These are phyloP conservation scores for Trachelus iudaicus DNA, from an alignment of 2,888 invertebrate genomes.

Conservation along the genomic window DNA sequence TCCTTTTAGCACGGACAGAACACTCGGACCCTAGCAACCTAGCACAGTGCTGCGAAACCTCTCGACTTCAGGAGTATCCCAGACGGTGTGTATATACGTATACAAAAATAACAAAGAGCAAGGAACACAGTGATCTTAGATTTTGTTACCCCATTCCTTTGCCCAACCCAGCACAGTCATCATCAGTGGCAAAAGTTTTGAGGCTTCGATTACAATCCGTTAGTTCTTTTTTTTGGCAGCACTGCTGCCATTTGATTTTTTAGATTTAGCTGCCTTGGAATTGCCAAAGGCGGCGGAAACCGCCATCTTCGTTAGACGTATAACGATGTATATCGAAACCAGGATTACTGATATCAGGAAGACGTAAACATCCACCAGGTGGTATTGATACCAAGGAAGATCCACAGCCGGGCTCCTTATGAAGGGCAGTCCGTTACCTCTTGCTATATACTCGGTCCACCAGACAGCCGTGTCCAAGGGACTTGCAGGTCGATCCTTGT, in stretches of 20 bases:
- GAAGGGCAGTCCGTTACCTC: constrained; percentile 34
- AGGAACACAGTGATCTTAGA: constrained; percentile 15
- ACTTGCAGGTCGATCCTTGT: constrained; percentile 32
- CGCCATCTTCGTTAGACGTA: not conserved
- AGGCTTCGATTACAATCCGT: no score
- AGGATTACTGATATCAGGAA: constrained; percentile 10
- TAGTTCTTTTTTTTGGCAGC: no score
- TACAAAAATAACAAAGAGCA: constrained; percentile 2
- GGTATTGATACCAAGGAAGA: constrained; percentile 18
- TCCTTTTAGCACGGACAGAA: not conserved
- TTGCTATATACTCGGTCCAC: constrained; percentile 40
- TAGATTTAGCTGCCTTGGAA: no score
- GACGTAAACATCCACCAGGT: constrained; percentile 20
- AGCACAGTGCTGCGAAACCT: no score
- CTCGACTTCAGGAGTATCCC: no score
- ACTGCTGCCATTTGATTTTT: no score
- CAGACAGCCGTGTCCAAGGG: constrained; percentile 38
- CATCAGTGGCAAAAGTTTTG: no score
- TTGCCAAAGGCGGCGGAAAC: not conserved
- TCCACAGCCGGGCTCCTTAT: constrained; percentile 17
- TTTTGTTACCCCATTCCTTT: constrained; percentile 1
- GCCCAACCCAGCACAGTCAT: no score
- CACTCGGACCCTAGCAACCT: no score
- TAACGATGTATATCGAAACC: constrained; percentile 6
- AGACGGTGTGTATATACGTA: not conserved